Base-by-base conservation (phyloP, 2,888 invertebrate species). In the Mechanitis mazaeus region DNA sequence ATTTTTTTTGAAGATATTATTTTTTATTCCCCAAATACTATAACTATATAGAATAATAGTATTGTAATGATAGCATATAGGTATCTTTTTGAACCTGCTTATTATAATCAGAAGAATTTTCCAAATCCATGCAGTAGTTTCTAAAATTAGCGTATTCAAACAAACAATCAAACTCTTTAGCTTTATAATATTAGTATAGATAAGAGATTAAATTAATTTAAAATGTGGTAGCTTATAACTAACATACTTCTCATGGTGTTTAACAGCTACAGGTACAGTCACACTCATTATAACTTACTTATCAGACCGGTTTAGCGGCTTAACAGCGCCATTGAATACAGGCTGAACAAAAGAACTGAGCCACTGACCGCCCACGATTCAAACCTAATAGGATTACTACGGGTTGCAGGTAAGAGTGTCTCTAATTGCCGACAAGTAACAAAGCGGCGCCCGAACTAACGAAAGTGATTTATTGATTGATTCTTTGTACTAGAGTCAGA, bases 391-490 rank as follows among this genome's bases (percentile, higher is more conserved):
- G 88, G 88, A 87, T 87, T 87, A 88, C 80, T 75, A 76, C 79
- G 76, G 79, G 20, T 81, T 77, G 77, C 87, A 88, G 89, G 89
- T 89, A 90, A 88, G 81, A 20, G 20, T 87, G 85, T 83, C 84
- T 85, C 80, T 88, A 84, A 81, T 79, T 81, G 81, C 86, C 85
- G 85, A 87, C 85, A 82, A 79, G 79, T 78, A 72, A 86, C 85
- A 85, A 83, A 83, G 56, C 76, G 84, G 87, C 87, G 87, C 87
- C 77, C 72, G 78, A 75, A 78, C 76, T 75, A 83, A 80, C 75
- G 82, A 83, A 81, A 86, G 86, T 90, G 88, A 89, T 89, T 90
- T 89, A 90, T 90, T 80, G 87, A 87, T 87, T 82, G 79, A 76
- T 72, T 80, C 78, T 81, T 81, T 80, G 80, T 76, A 79, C 79